Conservation (phyloP, 30 jellyfish, hydroid and myxozoan species). For the Rhopilema esculentum region DNA sequence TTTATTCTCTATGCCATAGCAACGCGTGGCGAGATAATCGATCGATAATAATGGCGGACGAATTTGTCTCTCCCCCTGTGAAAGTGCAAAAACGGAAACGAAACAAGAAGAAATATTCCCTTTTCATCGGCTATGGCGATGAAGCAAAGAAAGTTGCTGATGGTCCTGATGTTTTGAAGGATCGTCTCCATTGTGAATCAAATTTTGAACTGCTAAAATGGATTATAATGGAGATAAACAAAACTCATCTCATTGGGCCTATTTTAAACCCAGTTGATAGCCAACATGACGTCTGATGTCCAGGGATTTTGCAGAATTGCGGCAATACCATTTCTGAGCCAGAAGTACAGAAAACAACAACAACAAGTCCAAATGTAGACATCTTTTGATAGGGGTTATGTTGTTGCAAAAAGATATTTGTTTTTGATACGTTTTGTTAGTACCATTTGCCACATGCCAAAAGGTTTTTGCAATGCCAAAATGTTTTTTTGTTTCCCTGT, state of each 20-base stretch:
- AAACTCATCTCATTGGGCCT: conserved; percentile 17
- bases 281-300: not conserved
- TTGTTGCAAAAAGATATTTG: not conserved
- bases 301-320: conserved; percentile 19
- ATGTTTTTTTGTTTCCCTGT: no score
- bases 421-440: not conserved
- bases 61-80: not conserved
- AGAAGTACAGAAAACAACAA: not conserved
- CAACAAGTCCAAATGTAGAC: not conserved
- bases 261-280: conserved; percentile 3
- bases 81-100: not conserved
- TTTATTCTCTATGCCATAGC: not conserved
- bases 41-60: not conserved
- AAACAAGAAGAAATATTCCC: not conserved
- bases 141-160: conserved; percentile 23
- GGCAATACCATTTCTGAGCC: not conserved
- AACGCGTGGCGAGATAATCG: not conserved
- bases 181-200: not conserved
- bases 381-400: not conserved
- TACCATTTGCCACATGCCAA: not conserved
- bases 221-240: not conserved
- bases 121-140: conserved; percentile 15
- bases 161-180: conserved; percentile 3
- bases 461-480: not conserved
- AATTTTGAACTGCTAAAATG: conserved; percentile 1